Base-by-base conservation (phyloP, 2,888 invertebrate species). In the Tetragonisca angustula region DNA sequence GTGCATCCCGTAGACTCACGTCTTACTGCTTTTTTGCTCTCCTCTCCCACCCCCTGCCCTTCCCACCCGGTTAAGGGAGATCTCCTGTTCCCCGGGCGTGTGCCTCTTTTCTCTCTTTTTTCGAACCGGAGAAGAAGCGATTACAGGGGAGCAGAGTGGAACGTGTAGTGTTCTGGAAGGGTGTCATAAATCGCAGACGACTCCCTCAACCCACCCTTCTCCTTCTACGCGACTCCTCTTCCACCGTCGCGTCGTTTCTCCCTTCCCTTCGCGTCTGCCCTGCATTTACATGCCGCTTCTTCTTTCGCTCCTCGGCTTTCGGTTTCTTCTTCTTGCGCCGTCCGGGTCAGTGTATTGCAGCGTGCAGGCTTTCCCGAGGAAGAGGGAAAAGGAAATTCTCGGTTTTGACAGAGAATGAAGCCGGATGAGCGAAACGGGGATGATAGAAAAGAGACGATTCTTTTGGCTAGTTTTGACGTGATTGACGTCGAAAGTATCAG, bases 181-280 rank as follows among this genome's bases (percentile, higher is more conserved):
- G 82, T 83, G 82, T 83, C 82, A 81, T 83, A 83, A 83, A 83
- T 83, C 82, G 82, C 82, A 81, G 82, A 83, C 82, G 32, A 32
- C 19, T 32, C 69, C 65, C 43, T 52, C 61, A 24, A 75, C 32
- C 54, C 67, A 54, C 17, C 36, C 13, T 19, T 19, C 21, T 17
- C 32, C 4, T 69, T 19, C 4, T 69, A 11, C 32, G 43, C 43
- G 43, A 43, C 43, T 43, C 43, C 9, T 43, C 43, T 43, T 43
- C 11, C 43, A 43, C 43, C 9, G 43, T 43, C 3, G 9, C 61
- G 6, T 21, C 69, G 27, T n/a, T 65, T 72, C 50, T 79, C 79
- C 56, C n/a, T 13, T 56, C 19, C n/a, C 52, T 24, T n/a, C n/a
- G n/a, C 61, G 61, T 17, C 6, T n/a, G 52, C 49, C 49, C 73